Evolutionary conservation across 2,797 vertebrate species (phyloP), one percentile per base, ranked within the genome.

Genomic region (Cirrhinus mrigala): DNA sequence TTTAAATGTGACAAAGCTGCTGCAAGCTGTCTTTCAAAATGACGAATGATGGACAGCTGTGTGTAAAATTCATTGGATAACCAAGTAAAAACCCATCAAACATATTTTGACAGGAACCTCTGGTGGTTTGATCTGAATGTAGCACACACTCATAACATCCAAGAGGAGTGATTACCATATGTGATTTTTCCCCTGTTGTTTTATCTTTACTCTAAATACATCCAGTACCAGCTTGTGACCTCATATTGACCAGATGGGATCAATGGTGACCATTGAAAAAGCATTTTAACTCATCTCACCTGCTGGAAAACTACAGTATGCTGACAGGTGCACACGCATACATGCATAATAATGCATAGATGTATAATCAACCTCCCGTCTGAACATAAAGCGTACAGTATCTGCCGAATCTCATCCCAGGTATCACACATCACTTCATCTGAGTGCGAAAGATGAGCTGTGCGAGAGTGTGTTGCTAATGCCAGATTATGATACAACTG

Each of bases 1-100:
- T 78, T 78, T 46, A 78, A 78, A 46, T 78, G n/a, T 73, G 70
- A 14, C 12, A 18, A 37, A 12, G 58, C 27, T 62, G 54, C 24
- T 82, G 68, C 22, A 37, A 71, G 29, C 79, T 70, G 56, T 81
- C 52, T 71, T 22, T 71, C n/a, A 46, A 27, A 71, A 81, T 73
- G 68, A 73, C 68, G 27, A 82, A 73, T 73, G 56, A 82, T 74
- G 22, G 69, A 82, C 80, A 82, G 50, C 80, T 71, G 24, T 82
- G 54, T 60, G 80, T 82, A 33, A 44, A n/a, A 71, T 75, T 52
- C 9, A 75, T 75, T 22, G 27, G 20, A 52, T 37, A 75, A 75
- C 58, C 20, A 54, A 48, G 56, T 60, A 64, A 83, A 64, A 40
- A 82, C 46, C 68, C 40, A 44, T 82, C 69, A 50, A 82, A 33